Percentiles rank a stretch among this genome's conserved stretches.
phyloP scores from a whole-genome alignment of 2,888 invertebrate species.

The Autographa pulchrina region DNA sequence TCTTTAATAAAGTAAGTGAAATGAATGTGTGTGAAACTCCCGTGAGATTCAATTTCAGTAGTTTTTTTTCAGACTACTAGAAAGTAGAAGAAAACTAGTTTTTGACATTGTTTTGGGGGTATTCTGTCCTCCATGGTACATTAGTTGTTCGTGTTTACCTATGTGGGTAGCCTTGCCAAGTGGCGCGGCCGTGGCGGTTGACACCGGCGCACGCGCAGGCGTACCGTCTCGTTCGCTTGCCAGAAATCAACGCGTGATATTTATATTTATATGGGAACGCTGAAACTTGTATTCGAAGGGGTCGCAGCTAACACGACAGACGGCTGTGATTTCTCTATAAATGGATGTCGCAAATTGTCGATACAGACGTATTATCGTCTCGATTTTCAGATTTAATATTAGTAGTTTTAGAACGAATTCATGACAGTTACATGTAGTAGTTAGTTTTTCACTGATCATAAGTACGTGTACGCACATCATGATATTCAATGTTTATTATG shows the following conservation, averaged over 20 bases:
- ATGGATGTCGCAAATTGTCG: conserved; percentile 14
- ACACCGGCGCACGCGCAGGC: conserved; percentile 57
- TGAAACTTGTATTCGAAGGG: conserved; percentile 47
- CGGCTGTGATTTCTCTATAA: conserved; percentile 25
- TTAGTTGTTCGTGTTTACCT: conserved; percentile 58
- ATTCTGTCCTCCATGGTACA: conserved; percentile 46
- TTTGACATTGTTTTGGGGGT: conserved; percentile 20
- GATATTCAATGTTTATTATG: neutral
- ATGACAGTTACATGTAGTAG: neutral
- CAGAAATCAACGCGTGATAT: conserved; percentile 54
- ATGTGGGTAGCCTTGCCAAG: conserved; percentile 65
- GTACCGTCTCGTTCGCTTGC: conserved; percentile 56
- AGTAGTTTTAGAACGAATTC: neutral
- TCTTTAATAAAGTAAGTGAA: no score
- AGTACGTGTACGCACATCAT: neutral
- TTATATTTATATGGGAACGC: conserved; percentile 53
- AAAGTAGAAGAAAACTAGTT: neutral
- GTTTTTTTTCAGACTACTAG: no score
- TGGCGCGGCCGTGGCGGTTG: conserved; percentile 61
- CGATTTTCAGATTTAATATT: neutral
- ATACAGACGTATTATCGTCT: neutral
- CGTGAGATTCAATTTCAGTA: no score
- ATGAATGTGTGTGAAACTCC: no score
- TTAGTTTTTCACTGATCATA: neutral
- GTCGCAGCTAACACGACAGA: conserved; percentile 32